Base-by-base conservation (phyloP, 1,140 invertebrate species). In the Ceratina japonica region DNA sequence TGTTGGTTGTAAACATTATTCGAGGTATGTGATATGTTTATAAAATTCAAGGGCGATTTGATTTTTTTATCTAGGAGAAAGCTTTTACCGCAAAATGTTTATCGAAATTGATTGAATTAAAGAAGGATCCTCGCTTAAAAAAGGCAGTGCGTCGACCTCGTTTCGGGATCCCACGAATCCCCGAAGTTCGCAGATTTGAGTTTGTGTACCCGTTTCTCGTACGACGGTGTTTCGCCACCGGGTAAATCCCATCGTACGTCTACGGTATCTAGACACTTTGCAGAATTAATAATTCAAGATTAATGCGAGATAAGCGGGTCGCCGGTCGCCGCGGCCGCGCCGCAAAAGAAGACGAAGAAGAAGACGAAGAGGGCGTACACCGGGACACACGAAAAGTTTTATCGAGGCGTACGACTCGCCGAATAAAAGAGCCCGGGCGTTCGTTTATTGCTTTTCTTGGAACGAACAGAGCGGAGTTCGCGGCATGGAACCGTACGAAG, bases 391-490 rank as follows among this genome's bases (percentile, higher is more conserved):
- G 65, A 66, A 75, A 79, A 49, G 24, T 73, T 80, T 76, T 58
- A 82, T 63, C 69, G 49, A 61, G 72, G 64, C 27, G 20, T 44
- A 44, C 63, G 52, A 61, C 51, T 13, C 69, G 20, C 22, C 76
- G 76, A 79, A 74, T 79, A 49, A 78, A 62, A 49, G 64, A 18
- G 15, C 15, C 31, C 44, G 16, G 65, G 13, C 59, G 37, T 52
- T 62, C 56, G 82, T 84, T 84, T 76, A 84, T 84, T 80, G 69
- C 83, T 84, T 76, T 84, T 84, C 82, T 84, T 77, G 72, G 82
- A 84, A 84, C 76, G 80, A 80, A 24, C 62, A 52, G 52, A 72
- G 44, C 2, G 37, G 37, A 44, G 37, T 44, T 71, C 59, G 62
- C 44, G 81, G 69, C 71, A 56, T 44, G 37, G n/a, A 81, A 37